These are phyloP conservation scores for Lophius piscatorius DNA, from an alignment of 2,113 vertebrate genomes.

Conservation along the genomic window DNA sequence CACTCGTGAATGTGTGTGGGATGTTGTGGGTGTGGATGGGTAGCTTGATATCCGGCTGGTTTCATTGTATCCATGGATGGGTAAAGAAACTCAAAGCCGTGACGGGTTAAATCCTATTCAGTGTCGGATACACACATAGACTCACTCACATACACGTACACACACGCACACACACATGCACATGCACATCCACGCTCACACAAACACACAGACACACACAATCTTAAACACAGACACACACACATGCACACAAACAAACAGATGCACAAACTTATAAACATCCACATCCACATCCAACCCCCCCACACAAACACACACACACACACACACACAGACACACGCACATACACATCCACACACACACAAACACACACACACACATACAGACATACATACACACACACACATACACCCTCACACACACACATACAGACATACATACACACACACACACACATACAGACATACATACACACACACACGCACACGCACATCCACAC, in stretches of 20 bases:
- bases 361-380: slow-evolving; percentile 1
- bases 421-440: slow-evolving; percentile 53
- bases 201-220: slow-evolving; percentile 8
- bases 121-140: slow-evolving; percentile 53
- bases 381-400: slow-evolving; percentile 35
- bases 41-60: slow-evolving; percentile 75
- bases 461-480: slow-evolving; percentile 17
- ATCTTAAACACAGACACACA: slow-evolving; percentile 36
- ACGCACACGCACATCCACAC: slow-evolving; percentile 41
- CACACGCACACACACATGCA: slow-evolving; percentile 20
- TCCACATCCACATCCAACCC: too few species aligned
- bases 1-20: slow-evolving; percentile 4
- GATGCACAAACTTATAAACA: slow-evolving; percentile 28
- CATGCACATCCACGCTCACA: slow-evolving; percentile 35
- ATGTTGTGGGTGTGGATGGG: slow-evolving; percentile 45
- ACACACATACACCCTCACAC: too few species aligned
- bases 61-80: slow-evolving; percentile 77
- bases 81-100: slow-evolving; percentile 81
- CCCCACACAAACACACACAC: slow-evolving; percentile 33
- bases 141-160: slow-evolving; percentile 29
- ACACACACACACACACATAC: slow-evolving; percentile 33
- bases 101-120: slow-evolving; percentile 81
- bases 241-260: slow-evolving; percentile 29
- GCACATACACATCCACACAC: slow-evolving; percentile 41
- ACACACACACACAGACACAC: slow-evolving; percentile 13